Conservation (phyloP, 2,113 vertebrate species). For the Limnothrissa miodon region DNA sequence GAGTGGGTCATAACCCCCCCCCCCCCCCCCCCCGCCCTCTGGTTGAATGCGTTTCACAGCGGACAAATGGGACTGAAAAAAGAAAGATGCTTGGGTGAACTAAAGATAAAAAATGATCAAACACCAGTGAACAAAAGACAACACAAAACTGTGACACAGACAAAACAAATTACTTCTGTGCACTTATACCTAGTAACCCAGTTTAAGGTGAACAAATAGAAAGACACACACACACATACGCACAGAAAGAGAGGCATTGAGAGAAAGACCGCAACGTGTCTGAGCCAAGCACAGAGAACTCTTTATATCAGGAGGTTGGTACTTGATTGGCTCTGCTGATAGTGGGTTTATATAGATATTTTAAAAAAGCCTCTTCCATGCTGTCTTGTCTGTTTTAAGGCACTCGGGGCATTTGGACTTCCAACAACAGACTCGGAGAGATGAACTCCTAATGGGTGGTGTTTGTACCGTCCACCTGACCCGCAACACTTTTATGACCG, state of each 20-base stretch:
- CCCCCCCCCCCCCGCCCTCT: neutral
- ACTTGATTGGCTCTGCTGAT: slow-evolving; percentile 54
- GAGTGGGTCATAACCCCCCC: neutral
- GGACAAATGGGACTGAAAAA: neutral
- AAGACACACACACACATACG: neutral
- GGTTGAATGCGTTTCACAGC: neutral
- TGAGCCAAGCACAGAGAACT: slow-evolving; percentile 3
- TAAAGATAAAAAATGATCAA: neutral
- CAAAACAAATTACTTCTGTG: neutral
- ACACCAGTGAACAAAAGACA: neutral
- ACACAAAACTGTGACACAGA: neutral
- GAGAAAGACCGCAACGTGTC: slow-evolving; percentile 7
- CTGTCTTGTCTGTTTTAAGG: slow-evolving; percentile 47
- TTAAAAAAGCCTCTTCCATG: slow-evolving; percentile 2
- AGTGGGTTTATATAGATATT: neutral
- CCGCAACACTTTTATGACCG: neutral
- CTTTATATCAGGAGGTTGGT: slow-evolving; percentile 45
- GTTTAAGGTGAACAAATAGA: neutral
- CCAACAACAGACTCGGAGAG: slow-evolving; percentile 36
- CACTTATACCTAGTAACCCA: neutral
- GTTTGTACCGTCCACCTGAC: neutral
- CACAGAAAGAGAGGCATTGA: neutral
- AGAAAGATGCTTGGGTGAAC: neutral
- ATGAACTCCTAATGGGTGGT: neutral
- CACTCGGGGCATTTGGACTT: slow-evolving; percentile 36